Evolutionary conservation across 1,140 invertebrate species (phyloP).

Genomic region (Polyergus mexicanus): DNA sequence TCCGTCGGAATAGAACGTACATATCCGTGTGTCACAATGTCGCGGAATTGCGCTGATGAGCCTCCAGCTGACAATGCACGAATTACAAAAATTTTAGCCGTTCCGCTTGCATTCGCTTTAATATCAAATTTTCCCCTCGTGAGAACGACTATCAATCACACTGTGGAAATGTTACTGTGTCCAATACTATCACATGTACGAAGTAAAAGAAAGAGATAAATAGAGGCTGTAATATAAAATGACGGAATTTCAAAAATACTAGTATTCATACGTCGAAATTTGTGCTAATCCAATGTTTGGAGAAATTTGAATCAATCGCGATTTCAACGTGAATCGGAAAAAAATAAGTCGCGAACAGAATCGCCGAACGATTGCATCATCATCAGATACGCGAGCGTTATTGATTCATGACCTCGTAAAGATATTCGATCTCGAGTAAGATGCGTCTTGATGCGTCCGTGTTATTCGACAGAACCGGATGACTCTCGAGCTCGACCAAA

Average conservation of each 20-base stretch:
- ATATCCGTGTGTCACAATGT: constrained; percentile 43
- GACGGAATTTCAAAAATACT: not conserved
- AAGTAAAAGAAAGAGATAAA: not conserved
- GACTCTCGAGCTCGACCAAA: constrained; percentile 71
- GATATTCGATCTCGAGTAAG: constrained; percentile 61
- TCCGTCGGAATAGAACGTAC: constrained; percentile 40
- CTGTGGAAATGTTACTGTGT: not conserved
- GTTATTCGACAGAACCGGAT: constrained; percentile 75
- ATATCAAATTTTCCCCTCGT: constrained; percentile 36
- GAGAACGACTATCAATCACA: constrained; percentile 33
- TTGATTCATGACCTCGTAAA: constrained; percentile 56
- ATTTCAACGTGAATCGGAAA: not conserved
- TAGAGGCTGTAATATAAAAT: not conserved
- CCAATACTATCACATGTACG: constrained; percentile 21
- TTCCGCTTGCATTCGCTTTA: constrained; percentile 27
- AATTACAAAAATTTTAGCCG: constrained; percentile 35
- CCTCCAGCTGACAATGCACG: not conserved
- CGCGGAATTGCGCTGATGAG: constrained; percentile 32
- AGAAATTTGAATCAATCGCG: not conserved
- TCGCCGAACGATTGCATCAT: constrained; percentile 35
- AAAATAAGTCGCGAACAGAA: constrained; percentile 8
- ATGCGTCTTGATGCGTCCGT: constrained; percentile 51
- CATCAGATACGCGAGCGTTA: constrained; percentile 9
- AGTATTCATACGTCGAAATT: not conserved
- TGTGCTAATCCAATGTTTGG: not conserved